Evolutionary conservation across 2,113 vertebrate species (phyloP).

Genomic region (Aldabrachelys gigantea): DNA sequence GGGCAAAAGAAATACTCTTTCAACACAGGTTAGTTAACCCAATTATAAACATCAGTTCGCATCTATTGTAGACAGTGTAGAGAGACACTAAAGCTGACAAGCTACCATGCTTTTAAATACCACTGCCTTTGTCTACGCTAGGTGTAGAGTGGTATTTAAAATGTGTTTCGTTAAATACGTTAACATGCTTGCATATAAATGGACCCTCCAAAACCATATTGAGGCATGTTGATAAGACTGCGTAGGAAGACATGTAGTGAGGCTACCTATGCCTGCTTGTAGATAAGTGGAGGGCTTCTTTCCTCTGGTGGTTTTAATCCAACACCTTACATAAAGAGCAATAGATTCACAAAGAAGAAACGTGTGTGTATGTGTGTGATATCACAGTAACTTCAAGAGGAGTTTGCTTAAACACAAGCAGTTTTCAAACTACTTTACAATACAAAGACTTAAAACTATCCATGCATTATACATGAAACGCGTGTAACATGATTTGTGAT

Average conservation of each 20-base stretch:
- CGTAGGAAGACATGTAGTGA: neutral
- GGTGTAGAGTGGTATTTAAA: accelerated
- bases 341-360: neutral
- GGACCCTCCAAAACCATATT: neutral
- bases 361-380: neutral
- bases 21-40: neutral
- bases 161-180: neutral
- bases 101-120: neutral
- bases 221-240: neutral
- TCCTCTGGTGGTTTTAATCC: neutral
- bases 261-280: neutral
- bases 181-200: neutral
- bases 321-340: neutral
- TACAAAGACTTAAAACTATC: neutral
- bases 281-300: neutral
- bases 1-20: neutral
- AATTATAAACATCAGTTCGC: neutral
- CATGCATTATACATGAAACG: neutral
- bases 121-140: neutral
- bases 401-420: conserved; percentile 6
- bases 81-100: neutral
- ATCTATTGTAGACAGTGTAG: neutral
- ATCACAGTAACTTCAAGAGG: neutral
- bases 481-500: neutral
- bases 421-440: neutral